Percentiles rank a stretch among this genome's conserved stretches.
Conservation (phyloP, 92 coral and sea anemone species). For the Diadumene lineata region DNA sequence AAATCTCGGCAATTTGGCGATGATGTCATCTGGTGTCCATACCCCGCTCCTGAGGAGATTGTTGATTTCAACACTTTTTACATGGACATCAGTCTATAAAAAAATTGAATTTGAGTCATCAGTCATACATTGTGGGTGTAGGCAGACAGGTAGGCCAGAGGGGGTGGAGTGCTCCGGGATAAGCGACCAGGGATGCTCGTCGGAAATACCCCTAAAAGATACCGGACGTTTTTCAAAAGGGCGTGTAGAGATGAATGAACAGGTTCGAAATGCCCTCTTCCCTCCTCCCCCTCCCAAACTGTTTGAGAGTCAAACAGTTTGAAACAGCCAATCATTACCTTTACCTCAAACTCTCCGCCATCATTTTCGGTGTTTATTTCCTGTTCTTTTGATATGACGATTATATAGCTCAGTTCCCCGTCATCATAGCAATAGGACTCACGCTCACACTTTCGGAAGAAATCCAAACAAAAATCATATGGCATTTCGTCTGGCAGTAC, state of each 20-base stretch:
- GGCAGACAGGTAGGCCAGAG: no score
- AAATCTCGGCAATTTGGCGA: constrained; percentile 11
- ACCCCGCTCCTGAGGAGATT: constrained; percentile 12
- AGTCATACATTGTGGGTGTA: no score
- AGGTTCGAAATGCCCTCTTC: no score
- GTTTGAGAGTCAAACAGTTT: no score
- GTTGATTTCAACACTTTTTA: constrained; percentile 21
- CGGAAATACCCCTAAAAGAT: no score
- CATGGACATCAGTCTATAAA: constrained; percentile 27
- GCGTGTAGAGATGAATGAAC: no score
- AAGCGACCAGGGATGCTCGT: no score
- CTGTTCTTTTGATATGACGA: constrained; percentile 22
- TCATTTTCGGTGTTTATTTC: constrained; percentile 6
- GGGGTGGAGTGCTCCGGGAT: no score
- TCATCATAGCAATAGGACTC: neutral
- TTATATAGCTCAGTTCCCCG: neutral
- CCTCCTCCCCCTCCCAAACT: no score
- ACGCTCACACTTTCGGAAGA: constrained; percentile 15
- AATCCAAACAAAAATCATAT: constrained; percentile 1
- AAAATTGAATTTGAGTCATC: neutral
- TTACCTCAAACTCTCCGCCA: neutral
- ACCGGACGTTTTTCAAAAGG: no score
- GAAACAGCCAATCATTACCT: constrained; percentile 5
- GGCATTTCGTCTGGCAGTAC: constrained; percentile 14
- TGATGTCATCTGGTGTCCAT: constrained; percentile 26